Conservation (phyloP, 2,888 invertebrate species). For the Drosophila acutilabella region DNA sequence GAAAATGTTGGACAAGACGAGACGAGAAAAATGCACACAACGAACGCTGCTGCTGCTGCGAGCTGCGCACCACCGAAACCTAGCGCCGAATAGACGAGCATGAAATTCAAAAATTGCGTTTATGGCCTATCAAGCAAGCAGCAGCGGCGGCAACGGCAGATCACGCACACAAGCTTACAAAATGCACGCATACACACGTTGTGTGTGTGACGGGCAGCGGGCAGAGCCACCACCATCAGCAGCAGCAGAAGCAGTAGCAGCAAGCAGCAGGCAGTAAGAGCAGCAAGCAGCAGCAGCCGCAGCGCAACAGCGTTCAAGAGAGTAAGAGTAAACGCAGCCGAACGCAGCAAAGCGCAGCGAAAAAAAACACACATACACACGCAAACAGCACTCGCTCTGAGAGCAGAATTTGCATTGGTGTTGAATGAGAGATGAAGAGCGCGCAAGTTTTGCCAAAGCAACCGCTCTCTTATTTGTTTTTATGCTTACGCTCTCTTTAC, state of each 20-base stretch:
- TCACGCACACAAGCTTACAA: constrained; percentile 48
- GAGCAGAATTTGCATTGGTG: constrained; percentile 64
- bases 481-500: constrained; percentile 17
- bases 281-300: constrained; percentile 47
- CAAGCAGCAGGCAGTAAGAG: constrained; percentile 33
- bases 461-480: constrained; percentile 35
- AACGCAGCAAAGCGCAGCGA: constrained; percentile 69
- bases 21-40: constrained; percentile 81
- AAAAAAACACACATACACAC: constrained; percentile 26
- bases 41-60: constrained; percentile 80
- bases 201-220: constrained; percentile 29
- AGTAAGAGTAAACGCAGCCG: constrained; percentile 57
- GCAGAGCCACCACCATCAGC: constrained; percentile 59
- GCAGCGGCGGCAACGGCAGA: constrained; percentile 40
- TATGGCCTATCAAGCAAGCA: constrained; percentile 75
- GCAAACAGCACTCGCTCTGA: constrained; percentile 24
- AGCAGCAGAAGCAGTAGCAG: constrained; percentile 31
- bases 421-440: constrained; percentile 26
- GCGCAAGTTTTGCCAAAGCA: background rate
- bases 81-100: constrained; percentile 85
- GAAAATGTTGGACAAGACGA: constrained; percentile 82
- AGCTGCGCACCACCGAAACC: constrained; percentile 85
- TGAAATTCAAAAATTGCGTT: constrained; percentile 85
- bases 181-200: constrained; percentile 51
- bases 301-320: constrained; percentile 60